phyloP scores from a whole-genome alignment of 2,888 invertebrate genomes.

The Diarsia mendica region DNA sequence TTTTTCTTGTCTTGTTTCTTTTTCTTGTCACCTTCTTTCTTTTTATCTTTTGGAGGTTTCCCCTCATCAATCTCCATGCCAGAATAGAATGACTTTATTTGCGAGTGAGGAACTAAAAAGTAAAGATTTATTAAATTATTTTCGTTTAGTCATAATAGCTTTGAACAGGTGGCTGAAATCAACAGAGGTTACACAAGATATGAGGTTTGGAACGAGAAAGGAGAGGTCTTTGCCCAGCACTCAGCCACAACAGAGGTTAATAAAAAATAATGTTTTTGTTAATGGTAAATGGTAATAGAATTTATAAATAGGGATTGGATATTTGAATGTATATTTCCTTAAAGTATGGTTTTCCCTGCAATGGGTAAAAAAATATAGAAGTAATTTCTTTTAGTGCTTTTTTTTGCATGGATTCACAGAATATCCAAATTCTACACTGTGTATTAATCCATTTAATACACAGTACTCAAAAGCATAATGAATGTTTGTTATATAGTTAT shows the following conservation, averaged over 20 bases:
- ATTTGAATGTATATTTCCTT: too few relatives aligned
- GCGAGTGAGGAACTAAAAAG: constrained; percentile 91
- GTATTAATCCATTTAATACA: too few relatives aligned
- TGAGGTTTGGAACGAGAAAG: not conserved
- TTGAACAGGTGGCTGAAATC: not conserved
- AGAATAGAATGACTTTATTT: constrained; percentile 92
- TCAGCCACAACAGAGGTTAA: not conserved
- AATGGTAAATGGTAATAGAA: not conserved
- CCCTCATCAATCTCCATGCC: constrained; percentile 91
- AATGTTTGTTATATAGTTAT: too few relatives aligned
- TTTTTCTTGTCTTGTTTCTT: constrained; percentile 88
- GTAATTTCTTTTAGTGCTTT: too few relatives aligned
- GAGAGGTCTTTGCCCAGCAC: not conserved
- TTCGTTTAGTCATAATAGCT: not conserved
- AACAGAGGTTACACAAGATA: not conserved
- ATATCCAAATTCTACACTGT: too few relatives aligned
- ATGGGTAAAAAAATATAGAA: too few relatives aligned
- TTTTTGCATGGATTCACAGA: too few relatives aligned
- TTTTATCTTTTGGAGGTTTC: constrained; percentile 89
- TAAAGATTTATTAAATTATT: not conserved
- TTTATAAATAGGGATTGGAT: too few relatives aligned
- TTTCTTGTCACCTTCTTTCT: constrained; percentile 86
- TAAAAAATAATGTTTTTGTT: not conserved
- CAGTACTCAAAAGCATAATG: too few relatives aligned
- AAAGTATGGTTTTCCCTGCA: too few relatives aligned